These are phyloP conservation scores for Megathymus violae DNA, from an alignment of 1,140 invertebrate genomes.

Conservation along the genomic window DNA sequence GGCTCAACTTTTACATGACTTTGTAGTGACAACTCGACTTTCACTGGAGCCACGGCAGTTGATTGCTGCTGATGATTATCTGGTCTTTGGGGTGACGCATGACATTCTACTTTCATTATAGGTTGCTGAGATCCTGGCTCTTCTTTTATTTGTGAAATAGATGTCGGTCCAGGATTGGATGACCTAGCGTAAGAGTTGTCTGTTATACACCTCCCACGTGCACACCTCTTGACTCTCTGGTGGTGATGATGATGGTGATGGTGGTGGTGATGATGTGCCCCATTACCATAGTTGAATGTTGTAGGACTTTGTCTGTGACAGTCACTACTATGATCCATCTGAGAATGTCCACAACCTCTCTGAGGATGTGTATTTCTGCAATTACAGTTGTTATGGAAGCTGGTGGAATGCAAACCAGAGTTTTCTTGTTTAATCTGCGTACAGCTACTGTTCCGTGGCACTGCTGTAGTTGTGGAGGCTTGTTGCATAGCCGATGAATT, in stretches of 20 bases:
- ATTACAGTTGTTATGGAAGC: slow-evolving; percentile 37
- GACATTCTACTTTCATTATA: slow-evolving; percentile 46
- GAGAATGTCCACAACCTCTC: slow-evolving; percentile 33
- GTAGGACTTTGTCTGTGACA: slow-evolving; percentile 42
- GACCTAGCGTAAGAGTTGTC: slow-evolving; percentile 2
- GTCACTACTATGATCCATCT: slow-evolving; percentile 18
- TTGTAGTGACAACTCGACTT: slow-evolving; percentile 39
- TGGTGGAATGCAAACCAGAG: slow-evolving; percentile 23
- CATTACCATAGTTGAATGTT: slow-evolving; percentile 46
- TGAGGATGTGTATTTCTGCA: slow-evolving; percentile 43
- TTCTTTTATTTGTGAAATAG: slow-evolving; percentile 56
- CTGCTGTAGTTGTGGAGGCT: slow-evolving; percentile 16
- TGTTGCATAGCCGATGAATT: slow-evolving; percentile 24
- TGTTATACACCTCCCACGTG: background rate
- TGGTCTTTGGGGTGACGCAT: slow-evolving; percentile 1
- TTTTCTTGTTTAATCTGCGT: slow-evolving; percentile 53
- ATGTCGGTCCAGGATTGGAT: slow-evolving; percentile 30
- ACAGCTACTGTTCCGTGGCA: slow-evolving; percentile 8
- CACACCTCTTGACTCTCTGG: slow-evolving; percentile 39
- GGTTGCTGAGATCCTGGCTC: slow-evolving; percentile 49
- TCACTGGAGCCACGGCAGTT: slow-evolving; percentile 25
- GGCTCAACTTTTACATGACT: slow-evolving; percentile 50
- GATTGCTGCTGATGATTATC: slow-evolving; percentile 4
- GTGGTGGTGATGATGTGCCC: slow-evolving; percentile 55
- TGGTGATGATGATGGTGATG: slow-evolving; percentile 46